A percentile compares a stretch with the other conserved stretches of the same genome.
phyloP scores from a whole-genome alignment of 2,888 invertebrate genomes.

The Drosophila helvetica region DNA sequence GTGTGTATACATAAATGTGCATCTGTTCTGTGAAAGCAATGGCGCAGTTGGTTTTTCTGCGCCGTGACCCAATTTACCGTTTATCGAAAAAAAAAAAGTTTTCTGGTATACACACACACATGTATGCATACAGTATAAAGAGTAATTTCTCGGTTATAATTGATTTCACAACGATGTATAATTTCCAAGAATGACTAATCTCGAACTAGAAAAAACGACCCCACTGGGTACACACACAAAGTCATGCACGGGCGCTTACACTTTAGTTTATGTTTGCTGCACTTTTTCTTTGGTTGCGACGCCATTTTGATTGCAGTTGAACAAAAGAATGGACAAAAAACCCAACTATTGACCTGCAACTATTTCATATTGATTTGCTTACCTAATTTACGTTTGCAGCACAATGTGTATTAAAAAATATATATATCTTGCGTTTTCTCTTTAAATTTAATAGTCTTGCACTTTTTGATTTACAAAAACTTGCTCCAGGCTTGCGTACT shows the following conservation, averaged over 20 bases:
- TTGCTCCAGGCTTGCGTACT: conserved; percentile 28
- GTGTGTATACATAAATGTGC: not conserved
- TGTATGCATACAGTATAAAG: not conserved
- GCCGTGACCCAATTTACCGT: conserved; percentile 37
- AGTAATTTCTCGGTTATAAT: not conserved
- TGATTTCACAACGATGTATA: conserved; percentile 7
- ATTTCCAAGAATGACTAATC: conserved; percentile 30
- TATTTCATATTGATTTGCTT: conserved; percentile 1
- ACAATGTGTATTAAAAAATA: conserved; percentile 1
- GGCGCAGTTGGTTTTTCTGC: conserved; percentile 40
- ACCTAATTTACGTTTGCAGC: conserved; percentile 24
- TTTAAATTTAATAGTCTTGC: conserved; percentile 4
- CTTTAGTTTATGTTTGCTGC: conserved; percentile 22
- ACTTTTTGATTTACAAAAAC: conserved; percentile 45
- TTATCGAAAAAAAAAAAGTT: conserved; percentile 18
- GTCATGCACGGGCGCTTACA: not conserved
- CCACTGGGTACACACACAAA: conserved; percentile 12
- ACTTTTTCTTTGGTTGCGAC: conserved; percentile 15
- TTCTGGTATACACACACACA: conserved; percentile 17
- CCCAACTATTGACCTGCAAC: not conserved
- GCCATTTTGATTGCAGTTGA: conserved; percentile 31
- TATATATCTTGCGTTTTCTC: conserved; percentile 1
- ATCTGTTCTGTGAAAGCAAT: not conserved
- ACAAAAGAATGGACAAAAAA: not conserved
- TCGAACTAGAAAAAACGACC: conserved; percentile 3